Conservation (phyloP, 2,888 invertebrate species). For the Cosmorhoe ocellata region DNA sequence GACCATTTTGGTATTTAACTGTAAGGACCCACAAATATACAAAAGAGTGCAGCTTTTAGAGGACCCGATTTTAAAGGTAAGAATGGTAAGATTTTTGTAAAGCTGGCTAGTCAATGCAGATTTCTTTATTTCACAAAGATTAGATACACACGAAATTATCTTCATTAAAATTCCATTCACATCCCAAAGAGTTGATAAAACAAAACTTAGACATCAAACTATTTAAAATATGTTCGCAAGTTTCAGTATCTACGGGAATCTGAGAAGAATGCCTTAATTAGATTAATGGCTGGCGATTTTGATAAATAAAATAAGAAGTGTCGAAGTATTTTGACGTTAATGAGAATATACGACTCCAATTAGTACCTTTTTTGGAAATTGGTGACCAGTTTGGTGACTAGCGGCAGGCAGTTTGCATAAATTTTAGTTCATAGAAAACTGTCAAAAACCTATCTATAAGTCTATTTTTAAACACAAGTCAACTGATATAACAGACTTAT, state of each 20-base stretch:
- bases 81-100: background rate
- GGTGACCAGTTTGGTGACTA: conserved; percentile 18
- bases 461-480: too few relatives aligned
- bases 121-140: conserved; percentile 7
- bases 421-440: too few relatives aligned
- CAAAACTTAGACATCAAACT: conserved; percentile 50
- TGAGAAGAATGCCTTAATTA: conserved; percentile 74
- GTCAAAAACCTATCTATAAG: too few relatives aligned
- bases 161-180: conserved; percentile 75
- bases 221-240: conserved; percentile 61
- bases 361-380: conserved; percentile 26
- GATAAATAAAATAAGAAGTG: conserved; percentile 61
- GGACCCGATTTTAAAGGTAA: too few relatives aligned
- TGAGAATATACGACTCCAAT: conserved; percentile 62
- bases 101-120: background rate
- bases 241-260: conserved; percentile 63
- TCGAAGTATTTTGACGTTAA: conserved; percentile 64
- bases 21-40: too few relatives aligned
- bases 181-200: conserved; percentile 48
- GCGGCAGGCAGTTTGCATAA: background rate
- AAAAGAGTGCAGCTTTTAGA: too few relatives aligned
- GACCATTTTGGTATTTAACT: too few relatives aligned
- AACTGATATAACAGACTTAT: too few relatives aligned
- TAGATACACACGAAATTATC: conserved; percentile 25
- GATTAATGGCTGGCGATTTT: conserved; percentile 73